A percentile compares a stretch with the other conserved stretches of the same genome.
These are phyloP conservation scores for Micrasema longulum DNA, from an alignment of 1,140 invertebrate genomes.

Conservation along the genomic window DNA sequence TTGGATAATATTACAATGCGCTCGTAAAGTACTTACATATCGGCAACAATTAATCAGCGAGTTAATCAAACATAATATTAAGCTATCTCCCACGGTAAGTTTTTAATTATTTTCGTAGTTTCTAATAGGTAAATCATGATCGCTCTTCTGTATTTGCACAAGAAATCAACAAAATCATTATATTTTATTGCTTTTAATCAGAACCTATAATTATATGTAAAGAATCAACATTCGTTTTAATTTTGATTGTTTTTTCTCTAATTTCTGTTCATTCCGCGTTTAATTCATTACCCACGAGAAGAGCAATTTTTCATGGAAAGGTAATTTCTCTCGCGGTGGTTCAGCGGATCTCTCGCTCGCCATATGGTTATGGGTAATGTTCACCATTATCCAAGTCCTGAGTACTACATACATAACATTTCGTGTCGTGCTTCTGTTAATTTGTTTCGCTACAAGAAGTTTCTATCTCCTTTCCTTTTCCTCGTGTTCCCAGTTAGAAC, in stretches of 20 bases:
- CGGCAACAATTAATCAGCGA: not conserved
- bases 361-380: no score
- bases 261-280: no score
- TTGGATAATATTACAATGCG: no score
- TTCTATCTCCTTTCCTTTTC: slow-evolving; percentile 28
- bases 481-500: not conserved
- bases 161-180: no score
- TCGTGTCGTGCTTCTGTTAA: slow-evolving; percentile 24
- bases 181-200: no score
- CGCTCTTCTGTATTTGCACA: no score
- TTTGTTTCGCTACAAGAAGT: slow-evolving; percentile 7
- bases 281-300: no score
- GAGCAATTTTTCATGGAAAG: slow-evolving; percentile 8
- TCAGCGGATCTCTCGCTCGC: slow-evolving; percentile 1
- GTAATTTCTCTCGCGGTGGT: not conserved
- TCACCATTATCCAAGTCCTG: not conserved
- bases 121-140: no score
- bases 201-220: no score
- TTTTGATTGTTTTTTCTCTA: no score
- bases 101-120: slow-evolving; percentile 5
- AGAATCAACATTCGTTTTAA: no score
- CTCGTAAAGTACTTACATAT: no score
- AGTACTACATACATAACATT: slow-evolving; percentile 15
- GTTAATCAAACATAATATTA: not conserved
- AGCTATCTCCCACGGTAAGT: slow-evolving; percentile 14